These are phyloP conservation scores for Acleris literana DNA, from an alignment of 2,888 invertebrate genomes.

Conservation along the genomic window DNA sequence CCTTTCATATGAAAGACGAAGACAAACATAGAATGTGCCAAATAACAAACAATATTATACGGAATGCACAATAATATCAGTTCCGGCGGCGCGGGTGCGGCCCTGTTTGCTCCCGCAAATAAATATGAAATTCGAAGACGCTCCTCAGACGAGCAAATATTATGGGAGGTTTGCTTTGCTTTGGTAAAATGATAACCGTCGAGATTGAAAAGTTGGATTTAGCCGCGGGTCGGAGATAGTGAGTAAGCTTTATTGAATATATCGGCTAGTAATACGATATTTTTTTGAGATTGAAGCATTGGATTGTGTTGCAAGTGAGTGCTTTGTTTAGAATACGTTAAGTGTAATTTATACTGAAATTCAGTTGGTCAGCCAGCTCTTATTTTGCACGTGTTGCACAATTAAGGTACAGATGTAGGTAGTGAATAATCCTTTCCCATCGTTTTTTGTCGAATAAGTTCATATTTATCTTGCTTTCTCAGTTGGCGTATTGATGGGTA, in stretches of 20 bases:
- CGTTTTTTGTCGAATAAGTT: no score
- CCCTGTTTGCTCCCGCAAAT: slow-evolving; percentile 78
- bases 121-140: slow-evolving; percentile 83
- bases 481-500: no score
- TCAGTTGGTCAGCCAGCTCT: no score
- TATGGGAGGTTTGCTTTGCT: slow-evolving; percentile 80
- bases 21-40: slow-evolving; percentile 83
- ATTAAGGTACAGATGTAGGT: no score
- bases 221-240: slow-evolving; percentile 62
- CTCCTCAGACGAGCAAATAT: slow-evolving; percentile 78
- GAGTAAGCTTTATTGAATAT: slow-evolving; percentile 54
- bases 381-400: no score
- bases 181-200: slow-evolving; percentile 83
- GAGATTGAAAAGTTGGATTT: slow-evolving; percentile 80
- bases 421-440: no score
- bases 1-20: slow-evolving; percentile 82
- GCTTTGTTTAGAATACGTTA: neutral
- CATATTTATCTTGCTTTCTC: no score
- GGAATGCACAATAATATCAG: slow-evolving; percentile 84
- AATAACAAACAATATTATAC: slow-evolving; percentile 84
- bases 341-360: no score
- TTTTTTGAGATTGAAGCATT: slow-evolving; percentile 4
- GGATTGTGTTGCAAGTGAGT: neutral
- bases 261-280: slow-evolving; percentile 34
- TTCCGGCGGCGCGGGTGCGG: slow-evolving; percentile 69